Conservation (phyloP, 2,797 vertebrate genomes). For the Cyprinella venusta region DNA sequence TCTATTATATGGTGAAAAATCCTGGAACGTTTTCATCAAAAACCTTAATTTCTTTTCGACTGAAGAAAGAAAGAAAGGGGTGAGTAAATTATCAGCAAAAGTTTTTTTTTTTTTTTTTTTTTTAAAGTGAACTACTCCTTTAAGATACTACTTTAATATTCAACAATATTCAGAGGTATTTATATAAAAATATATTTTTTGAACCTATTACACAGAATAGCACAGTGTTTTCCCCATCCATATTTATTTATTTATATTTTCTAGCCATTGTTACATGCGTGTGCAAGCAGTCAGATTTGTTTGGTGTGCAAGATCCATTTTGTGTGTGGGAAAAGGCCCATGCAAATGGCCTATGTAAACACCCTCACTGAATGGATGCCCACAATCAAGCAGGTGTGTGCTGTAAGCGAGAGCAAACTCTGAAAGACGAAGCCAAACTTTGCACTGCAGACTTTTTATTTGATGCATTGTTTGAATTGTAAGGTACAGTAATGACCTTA, state of each 20-base stretch:
- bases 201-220: neutral
- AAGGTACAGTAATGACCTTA: slow-evolving; percentile 7
- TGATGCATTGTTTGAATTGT: too few relatives aligned
- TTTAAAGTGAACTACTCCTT: too few relatives aligned
- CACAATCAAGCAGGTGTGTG: slow-evolving; percentile 57
- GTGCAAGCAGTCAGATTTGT: slow-evolving; percentile 53
- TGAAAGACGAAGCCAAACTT: neutral
- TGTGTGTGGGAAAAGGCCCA: slow-evolving; percentile 47
- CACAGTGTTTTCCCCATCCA: slow-evolving; percentile 1
- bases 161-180: neutral
- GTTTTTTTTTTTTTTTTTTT: too few relatives aligned
- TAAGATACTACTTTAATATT: neutral
- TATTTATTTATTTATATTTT: slow-evolving; percentile 27
- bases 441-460: slow-evolving; percentile 3
- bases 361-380: neutral
- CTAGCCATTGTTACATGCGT: slow-evolving; percentile 16
- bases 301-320: slow-evolving; percentile 49
- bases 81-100: too few relatives aligned
- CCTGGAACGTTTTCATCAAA: too few relatives aligned
- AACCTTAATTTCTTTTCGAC: too few relatives aligned
- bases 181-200: too few relatives aligned
- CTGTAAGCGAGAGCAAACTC: slow-evolving; percentile 2
- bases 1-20: too few relatives aligned
- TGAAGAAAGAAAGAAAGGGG: too few relatives aligned
- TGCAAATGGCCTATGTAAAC: slow-evolving; percentile 52